Base-by-base conservation (phyloP, 1,140 invertebrate species). In the Neodiprion pinetum region DNA sequence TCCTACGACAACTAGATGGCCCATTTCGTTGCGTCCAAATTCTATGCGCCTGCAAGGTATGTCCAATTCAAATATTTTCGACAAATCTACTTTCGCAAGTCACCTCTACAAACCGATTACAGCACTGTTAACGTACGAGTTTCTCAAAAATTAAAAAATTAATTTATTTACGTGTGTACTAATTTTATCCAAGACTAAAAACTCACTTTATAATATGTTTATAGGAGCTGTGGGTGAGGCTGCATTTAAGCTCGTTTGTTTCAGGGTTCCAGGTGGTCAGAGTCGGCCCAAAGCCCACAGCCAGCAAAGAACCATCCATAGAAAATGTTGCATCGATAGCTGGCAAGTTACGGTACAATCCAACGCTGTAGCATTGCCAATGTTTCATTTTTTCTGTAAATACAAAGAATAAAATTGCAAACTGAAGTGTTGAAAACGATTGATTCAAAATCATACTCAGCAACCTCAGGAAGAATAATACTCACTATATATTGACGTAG, bases 301-400 rank as follows among this genome's bases (percentile, higher is more conserved):
- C 94, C 21, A 96, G 79, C 17, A 96, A 80, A 1, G 95, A 96
- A 48, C 94, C 94, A 88, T 97, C 95, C 67, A 90, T 87, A 1
- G 94, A 93, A 83, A 96, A 96, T 67, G 88, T 90, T 1, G 92
- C 88, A 75, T 90, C 88, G 47, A 88, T 89, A 61, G 91, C 86
- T 8, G 88, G 77, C 14, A 93, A 78, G 77, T 92, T 86, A 23
- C 91, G 88, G 81, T 95, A 96, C 70, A 88, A 90, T 1, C 93
- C 92, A 48, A 92, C 86, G 67, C 91, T 91, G 17, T 91, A 87
- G 83, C 93, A 95, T 67, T 82, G 88, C 95, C 95, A 96, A 80
- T 90, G 82, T 75, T 83, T 82, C 2, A 81, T 85, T 80, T 90
- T 88, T 78, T 83, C 90, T 90, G 79, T 71, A 86, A 78, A 76